These are phyloP conservation scores for Anticlea derivata DNA, from an alignment of 2,888 invertebrate species.

Conservation along the genomic window DNA sequence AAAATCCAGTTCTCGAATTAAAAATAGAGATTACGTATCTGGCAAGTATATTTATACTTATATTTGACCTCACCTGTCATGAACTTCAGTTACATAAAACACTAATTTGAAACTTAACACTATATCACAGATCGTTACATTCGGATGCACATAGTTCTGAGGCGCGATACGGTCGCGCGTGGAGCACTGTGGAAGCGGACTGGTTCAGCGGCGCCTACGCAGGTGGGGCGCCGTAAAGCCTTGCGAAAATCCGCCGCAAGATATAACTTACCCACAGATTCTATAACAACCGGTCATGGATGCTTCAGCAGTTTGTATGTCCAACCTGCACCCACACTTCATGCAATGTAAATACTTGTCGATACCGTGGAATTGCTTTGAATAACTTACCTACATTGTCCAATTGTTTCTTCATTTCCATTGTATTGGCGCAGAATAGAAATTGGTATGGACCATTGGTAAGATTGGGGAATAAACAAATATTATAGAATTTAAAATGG, in stretches of 20 bases:
- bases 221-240: conserved; percentile 74
- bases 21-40: conserved; percentile 52
- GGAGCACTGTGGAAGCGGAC: conserved; percentile 61
- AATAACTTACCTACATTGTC: conserved; percentile 13
- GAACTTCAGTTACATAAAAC: conserved; percentile 50
- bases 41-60: conserved; percentile 10
- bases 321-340: conserved; percentile 17
- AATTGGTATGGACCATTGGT: too few species aligned
- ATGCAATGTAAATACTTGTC: conserved; percentile 9
- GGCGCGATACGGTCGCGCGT: conserved; percentile 58
- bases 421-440: conserved; percentile 1
- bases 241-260: conserved; percentile 70
- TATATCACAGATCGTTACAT: conserved; percentile 78
- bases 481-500: conserved; percentile 2
- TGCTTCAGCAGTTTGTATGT: conserved; percentile 10
- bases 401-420: conserved; percentile 22
- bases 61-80: conserved; percentile 53
- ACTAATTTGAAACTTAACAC: conserved; percentile 72
- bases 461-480: conserved; percentile 6
- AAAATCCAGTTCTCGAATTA: conserved; percentile 43
- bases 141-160: conserved; percentile 64
- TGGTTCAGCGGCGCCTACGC: conserved; percentile 63
- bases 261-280: conserved; percentile 33
- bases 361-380: conserved; percentile 21
- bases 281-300: conserved; percentile 9